Percentiles rank a stretch among this genome's conserved stretches.
Evolutionary conservation across 2,888 invertebrate species (phyloP).

Genomic region (Sesamia inferens): DNA sequence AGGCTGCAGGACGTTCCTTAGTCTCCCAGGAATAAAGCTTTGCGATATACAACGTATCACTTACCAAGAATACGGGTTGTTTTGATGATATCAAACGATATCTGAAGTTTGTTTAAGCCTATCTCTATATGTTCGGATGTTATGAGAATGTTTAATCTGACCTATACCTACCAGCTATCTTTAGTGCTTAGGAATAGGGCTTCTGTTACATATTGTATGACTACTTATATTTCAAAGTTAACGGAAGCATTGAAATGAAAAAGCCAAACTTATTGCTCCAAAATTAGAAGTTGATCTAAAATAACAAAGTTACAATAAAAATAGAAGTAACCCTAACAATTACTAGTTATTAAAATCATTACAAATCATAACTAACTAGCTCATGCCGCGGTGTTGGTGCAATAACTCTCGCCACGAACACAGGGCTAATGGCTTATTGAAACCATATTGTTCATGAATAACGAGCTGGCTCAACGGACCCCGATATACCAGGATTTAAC

Average conservation of each 20-base stretch:
- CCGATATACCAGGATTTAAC: constrained; percentile 63
- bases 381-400: constrained; percentile 55
- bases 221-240: neutral
- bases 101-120: too few relatives aligned
- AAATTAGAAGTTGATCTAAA: constrained; percentile 47
- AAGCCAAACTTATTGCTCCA: constrained; percentile 36
- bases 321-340: constrained; percentile 67
- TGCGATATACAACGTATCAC: too few relatives aligned
- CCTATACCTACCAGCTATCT: too few relatives aligned
- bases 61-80: too few relatives aligned
- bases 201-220: too few relatives aligned
- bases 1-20: neutral
- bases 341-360: constrained; percentile 66
- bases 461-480: constrained; percentile 50
- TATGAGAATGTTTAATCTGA: too few relatives aligned
- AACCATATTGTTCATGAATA: constrained; percentile 70
- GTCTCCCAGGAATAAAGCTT: neutral
- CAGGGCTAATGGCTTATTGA: constrained; percentile 71
- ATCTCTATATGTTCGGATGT: too few relatives aligned
- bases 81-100: too few relatives aligned
- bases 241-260: constrained; percentile 18
- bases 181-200: too few relatives aligned
- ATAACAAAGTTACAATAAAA: constrained; percentile 63
- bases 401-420: constrained; percentile 67
- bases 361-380: constrained; percentile 73